Evolutionary conservation across 2,888 invertebrate genomes (phyloP).

Genomic region (Acronicta alni): DNA sequence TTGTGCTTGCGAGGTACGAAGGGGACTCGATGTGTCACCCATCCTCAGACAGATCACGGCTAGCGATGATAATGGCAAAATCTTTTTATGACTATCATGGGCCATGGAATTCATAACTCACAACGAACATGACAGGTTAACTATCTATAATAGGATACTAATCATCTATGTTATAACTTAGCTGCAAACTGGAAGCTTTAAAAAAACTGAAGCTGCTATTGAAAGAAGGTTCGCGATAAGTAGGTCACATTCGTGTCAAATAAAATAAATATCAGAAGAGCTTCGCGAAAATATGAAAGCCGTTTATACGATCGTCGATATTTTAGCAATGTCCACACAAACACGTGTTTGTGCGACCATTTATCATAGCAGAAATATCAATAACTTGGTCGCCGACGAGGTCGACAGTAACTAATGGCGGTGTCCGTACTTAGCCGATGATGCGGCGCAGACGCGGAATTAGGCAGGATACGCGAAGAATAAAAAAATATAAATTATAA

Average conservation of each 20-base stretch:
- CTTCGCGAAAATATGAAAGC: constrained; percentile 62
- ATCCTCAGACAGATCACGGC: too few species aligned
- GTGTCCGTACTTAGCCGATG: constrained; percentile 41
- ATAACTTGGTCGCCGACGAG: constrained; percentile 64
- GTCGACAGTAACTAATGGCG: constrained; percentile 81
- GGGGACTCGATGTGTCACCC: too few species aligned
- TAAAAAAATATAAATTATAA: neutral
- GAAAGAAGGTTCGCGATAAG: neutral
- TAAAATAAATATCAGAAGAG: constrained; percentile 57
- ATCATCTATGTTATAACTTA: neutral
- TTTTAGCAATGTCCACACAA: constrained; percentile 74
- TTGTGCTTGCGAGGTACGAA: too few species aligned
- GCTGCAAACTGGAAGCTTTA: neutral
- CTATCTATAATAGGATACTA: too few species aligned
- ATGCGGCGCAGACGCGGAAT: constrained; percentile 42
- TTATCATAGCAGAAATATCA: constrained; percentile 73
- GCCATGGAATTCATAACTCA: too few species aligned
- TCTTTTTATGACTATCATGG: too few species aligned
- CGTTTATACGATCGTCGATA: constrained; percentile 77
- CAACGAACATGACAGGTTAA: too few species aligned
- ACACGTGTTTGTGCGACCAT: constrained; percentile 66
- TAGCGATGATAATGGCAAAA: too few species aligned
- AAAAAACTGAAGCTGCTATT: constrained; percentile 20
- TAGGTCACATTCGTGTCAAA: constrained; percentile 56
- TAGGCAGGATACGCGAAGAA: constrained; percentile 44